These are phyloP conservation scores for Pocillopora verrucosa DNA, from an alignment of 64 coral and sea anemone genomes.

Conservation along the genomic window DNA sequence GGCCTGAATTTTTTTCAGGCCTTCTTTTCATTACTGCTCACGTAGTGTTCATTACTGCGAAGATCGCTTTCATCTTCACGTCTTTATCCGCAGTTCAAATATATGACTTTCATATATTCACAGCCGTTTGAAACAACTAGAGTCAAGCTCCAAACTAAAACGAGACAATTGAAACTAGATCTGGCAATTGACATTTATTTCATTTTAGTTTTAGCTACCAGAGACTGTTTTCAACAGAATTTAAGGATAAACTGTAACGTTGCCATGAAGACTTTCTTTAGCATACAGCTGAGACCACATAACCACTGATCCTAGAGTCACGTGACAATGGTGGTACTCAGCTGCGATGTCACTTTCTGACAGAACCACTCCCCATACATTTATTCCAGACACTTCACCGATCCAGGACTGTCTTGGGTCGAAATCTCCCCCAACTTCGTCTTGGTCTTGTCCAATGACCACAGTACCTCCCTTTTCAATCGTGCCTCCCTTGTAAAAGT, in stretches of 20 bases:
- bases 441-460: constrained; percentile 56
- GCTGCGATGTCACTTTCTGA: constrained; percentile 9
- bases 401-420: constrained; percentile 31
- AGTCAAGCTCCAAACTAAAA: no score
- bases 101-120: no score
- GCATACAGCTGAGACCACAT: background rate
- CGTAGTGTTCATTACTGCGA: no score
- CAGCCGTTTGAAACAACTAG: no score
- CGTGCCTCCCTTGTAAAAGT: background rate
- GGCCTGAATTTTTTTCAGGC: no score
- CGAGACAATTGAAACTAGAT: no score
- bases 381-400: constrained; percentile 21
- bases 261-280: background rate
- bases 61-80: no score
- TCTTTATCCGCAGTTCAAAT: no score
- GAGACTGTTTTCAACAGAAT: no score
- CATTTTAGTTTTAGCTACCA: no score
- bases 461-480: background rate
- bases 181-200: no score
- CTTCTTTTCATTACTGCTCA: no score
- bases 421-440: constrained; percentile 48
- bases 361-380: constrained; percentile 33
- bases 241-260: background rate
- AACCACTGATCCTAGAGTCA: background rate
- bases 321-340: background rate